Percentiles rank a stretch among this genome's conserved stretches.
These are phyloP conservation scores for Rhinatrema bivittatum DNA, from an alignment of 2,797 vertebrate genomes.

Conservation along the genomic window DNA sequence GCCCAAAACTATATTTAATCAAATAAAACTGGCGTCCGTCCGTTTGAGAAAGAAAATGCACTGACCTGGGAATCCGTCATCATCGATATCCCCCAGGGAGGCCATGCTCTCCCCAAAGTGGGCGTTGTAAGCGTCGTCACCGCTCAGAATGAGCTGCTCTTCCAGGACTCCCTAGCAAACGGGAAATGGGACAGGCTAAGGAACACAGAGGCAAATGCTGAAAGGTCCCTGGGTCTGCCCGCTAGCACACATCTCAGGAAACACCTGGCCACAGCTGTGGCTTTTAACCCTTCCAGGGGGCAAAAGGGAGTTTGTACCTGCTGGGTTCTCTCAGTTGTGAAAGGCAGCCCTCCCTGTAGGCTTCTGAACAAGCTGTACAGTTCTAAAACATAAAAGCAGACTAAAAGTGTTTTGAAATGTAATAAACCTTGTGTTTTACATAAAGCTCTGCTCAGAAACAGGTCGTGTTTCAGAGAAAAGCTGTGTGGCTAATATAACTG, in stretches of 20 bases:
- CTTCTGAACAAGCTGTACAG: too few relatives aligned
- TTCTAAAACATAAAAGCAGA: too few relatives aligned
- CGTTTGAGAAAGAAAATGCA: background rate
- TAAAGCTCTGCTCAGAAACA: too few relatives aligned
- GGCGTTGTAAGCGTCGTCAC: constrained; percentile 80
- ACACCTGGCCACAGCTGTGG: constrained; percentile 13
- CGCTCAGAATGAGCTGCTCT: constrained; percentile 65
- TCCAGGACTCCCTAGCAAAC: constrained; percentile 81
- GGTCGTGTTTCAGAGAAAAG: too few relatives aligned
- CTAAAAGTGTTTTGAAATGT: too few relatives aligned
- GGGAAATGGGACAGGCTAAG: constrained; percentile 24
- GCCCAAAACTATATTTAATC: too few relatives aligned
- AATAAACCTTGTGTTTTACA: too few relatives aligned
- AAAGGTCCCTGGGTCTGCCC: background rate
- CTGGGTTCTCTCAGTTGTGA: too few relatives aligned
- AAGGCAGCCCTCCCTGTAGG: too few relatives aligned
- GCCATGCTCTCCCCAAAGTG: constrained; percentile 92
- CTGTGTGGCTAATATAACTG: too few relatives aligned
- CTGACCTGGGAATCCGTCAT: constrained; percentile 90
- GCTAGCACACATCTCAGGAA: constrained; percentile 13
- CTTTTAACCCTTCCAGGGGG: background rate
- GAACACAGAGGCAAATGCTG: background rate
- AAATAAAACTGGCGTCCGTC: too few relatives aligned
- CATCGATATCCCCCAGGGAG: constrained; percentile 81
- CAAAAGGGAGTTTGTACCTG: too few relatives aligned